Conservation (phyloP, 1,140 invertebrate genomes). For the Drosophila sturtevanti region DNA sequence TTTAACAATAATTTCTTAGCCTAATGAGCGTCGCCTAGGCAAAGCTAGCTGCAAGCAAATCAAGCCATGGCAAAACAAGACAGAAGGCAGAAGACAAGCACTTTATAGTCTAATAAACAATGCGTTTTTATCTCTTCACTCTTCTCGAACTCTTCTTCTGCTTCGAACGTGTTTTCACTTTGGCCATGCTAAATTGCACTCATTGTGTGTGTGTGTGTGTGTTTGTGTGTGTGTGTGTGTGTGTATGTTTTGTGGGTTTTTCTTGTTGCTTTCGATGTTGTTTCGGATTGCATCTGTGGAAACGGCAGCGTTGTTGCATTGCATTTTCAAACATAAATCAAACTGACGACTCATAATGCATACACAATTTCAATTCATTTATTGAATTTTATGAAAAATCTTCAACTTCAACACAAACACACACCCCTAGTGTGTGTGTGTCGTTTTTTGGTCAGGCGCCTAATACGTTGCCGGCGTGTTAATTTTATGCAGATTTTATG, state of each 20-base stretch:
- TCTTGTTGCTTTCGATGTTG: slow-evolving; percentile 36
- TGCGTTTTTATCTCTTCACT: slow-evolving; percentile 43
- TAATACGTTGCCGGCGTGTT: slow-evolving; percentile 52
- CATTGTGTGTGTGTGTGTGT: slow-evolving; percentile 32
- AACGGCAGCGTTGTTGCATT: slow-evolving; percentile 30
- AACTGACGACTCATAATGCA: slow-evolving; percentile 63
- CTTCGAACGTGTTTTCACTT: slow-evolving; percentile 68
- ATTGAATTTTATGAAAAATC: slow-evolving; percentile 65
- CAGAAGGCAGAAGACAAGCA: slow-evolving; percentile 12
- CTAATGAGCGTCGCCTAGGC: slow-evolving; percentile 57
- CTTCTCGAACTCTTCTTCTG: slow-evolving; percentile 12
- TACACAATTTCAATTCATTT: slow-evolving; percentile 50
- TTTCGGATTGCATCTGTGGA: slow-evolving; percentile 62
- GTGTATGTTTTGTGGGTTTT: slow-evolving; percentile 27
- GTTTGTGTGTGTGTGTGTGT: slow-evolving; percentile 13
- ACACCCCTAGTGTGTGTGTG: not conserved
- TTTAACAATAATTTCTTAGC: slow-evolving; percentile 39
- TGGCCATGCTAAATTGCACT: slow-evolving; percentile 71
- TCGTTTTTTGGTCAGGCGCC: slow-evolving; percentile 33
- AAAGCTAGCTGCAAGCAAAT: not conserved
- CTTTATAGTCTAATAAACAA: slow-evolving; percentile 76
- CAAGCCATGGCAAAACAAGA: slow-evolving; percentile 24
- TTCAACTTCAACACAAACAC: slow-evolving; percentile 4
- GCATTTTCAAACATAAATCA: slow-evolving; percentile 75
- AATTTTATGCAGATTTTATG: slow-evolving; percentile 78